Base-by-base conservation (phyloP, 2,113 vertebrate species). In the Mustela nigripes region DNA sequence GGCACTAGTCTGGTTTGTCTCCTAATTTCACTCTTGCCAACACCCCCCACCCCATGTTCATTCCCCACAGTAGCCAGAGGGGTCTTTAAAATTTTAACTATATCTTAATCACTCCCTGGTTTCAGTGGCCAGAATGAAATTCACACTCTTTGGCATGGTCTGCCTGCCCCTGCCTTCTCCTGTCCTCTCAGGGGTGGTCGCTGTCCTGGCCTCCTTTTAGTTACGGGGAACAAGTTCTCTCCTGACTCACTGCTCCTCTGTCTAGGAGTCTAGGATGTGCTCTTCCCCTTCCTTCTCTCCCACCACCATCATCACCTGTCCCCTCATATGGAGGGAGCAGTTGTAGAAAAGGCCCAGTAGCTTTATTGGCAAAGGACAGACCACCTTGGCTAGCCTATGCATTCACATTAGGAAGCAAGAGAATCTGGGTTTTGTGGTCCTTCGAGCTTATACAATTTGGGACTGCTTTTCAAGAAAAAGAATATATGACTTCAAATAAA, bases 391-490 rank as follows among this genome's bases (percentile, higher is more conserved):
- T 91, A 74, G 53, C 33, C 22, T 48, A 9, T 42, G 78, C 0
- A 45, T 71, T 89, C 73, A 73, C 89, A 42, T 95, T 76, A 96
- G 60, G 26, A 91, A 56, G 60, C 58, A 36, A 31, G 33, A 62
- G 87, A 31, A 78, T 71, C 63, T 65, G 28, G 31, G 63, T 67
- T 67, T 67, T 67, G 16, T 83, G 39, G 21, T 80, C 60, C 11
- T 45, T 74, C 22, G 62, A 79, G 36, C 1, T 42, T n/a, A 15
- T 36, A 21, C 8, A 56, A 18, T 53, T 93, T 79, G 33, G 14
- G 53, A 86, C 15, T 26, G 21, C 28, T 67, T 92, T 89, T 83
- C 42, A 84, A 94, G 71, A 84, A 74, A 96, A 80, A 83, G 63
- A 96, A 78, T 69, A 24, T 5, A 79, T 71, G 90, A 73, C 87